A percentile compares a stretch with the other conserved stretches of the same genome.
These are phyloP conservation scores for Megaceryle torquata DNA, from an alignment of 2,113 vertebrate genomes.

Conservation along the genomic window DNA sequence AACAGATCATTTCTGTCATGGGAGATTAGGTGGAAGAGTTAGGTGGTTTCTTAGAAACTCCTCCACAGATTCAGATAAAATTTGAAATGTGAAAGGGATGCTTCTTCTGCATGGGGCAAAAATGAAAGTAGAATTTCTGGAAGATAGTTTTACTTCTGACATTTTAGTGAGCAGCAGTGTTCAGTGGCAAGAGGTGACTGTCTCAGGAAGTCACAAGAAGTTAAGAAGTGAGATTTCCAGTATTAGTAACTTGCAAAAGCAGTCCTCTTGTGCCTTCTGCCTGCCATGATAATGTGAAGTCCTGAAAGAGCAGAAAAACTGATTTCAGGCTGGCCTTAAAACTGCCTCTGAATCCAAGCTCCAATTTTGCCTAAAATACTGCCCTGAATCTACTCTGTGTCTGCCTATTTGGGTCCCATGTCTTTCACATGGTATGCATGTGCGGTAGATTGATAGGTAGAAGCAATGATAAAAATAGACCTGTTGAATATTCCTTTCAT, in stretches of 20 bases:
- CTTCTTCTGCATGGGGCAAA: not conserved
- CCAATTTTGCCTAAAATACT: not conserved
- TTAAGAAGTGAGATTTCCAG: not conserved
- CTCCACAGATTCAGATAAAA: not conserved
- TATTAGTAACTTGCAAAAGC: not conserved
- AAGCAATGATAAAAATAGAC: not conserved
- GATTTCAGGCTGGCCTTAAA: not conserved
- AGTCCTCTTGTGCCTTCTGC: not conserved
- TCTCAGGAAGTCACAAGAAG: not conserved
- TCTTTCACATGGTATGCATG: not conserved
- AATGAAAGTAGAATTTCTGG: not conserved
- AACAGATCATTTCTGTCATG: not conserved
- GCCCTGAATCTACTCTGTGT: not conserved
- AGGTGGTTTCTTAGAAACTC: not conserved
- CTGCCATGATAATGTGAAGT: not conserved
- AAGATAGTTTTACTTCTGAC: not conserved
- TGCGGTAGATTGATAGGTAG: not conserved
- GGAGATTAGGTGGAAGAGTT: not conserved
- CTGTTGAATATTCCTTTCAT: not conserved
- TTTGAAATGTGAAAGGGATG: not conserved
- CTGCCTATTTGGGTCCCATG: not conserved
- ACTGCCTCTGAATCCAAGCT: not conserved
- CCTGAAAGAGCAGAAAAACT: not conserved
- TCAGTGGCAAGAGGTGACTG: not conserved
- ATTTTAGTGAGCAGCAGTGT: not conserved